Base-by-base conservation (phyloP, 2,888 invertebrate species). In the Leptogaster cylindrica region DNA sequence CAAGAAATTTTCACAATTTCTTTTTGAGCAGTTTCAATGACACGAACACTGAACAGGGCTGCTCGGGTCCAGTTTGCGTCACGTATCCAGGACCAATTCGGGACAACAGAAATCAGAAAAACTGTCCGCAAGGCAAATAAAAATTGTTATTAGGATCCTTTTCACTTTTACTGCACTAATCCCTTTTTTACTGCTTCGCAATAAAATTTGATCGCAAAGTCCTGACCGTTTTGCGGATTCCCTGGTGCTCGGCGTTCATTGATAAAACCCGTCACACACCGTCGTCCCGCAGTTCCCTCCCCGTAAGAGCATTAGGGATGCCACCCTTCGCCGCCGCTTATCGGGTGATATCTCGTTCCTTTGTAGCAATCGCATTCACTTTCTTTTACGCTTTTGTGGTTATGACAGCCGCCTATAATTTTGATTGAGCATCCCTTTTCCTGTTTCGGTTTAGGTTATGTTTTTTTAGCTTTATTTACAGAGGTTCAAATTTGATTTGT, bases 281-380 rank as follows among this genome's bases (percentile, higher is more conserved):
- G 39, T 58, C 58, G 41, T 46, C 18, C 27, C 41, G 39, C 39
- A 20, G 12, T 8, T 18, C 36, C 31, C 6, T 16, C 52, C 14
- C 23, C 39, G 31, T 12, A 3, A 36, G 10, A 4, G 1, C 36
- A n/a, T 20, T 20, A 33, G 10, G 52, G 46, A 46, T 20, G 46
- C 25, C 25, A 46, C 25, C 46, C n/a, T n/a, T n/a, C n/a, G n/a
- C n/a, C n/a, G n/a, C n/a, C n/a, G n/a, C n/a, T n/a, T n/a, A n/a
- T 20, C 23, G 7, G 25, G 18, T n/a, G 39, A 58, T 58, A 58
- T 58, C 58, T 25, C 20, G 41, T 58, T 41, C 58, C 39, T 58
- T 51, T 58, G 58, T 58, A 58, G 58, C 58, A 58, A 58, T 58
- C 58, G 41, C 58, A 58, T 39, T 58, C 58, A 58, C 58, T 58